Evolutionary conservation across 1,140 invertebrate genomes (phyloP), one percentile per base, ranked within the genome.

Genomic region (Tigriopus japonicus): DNA sequence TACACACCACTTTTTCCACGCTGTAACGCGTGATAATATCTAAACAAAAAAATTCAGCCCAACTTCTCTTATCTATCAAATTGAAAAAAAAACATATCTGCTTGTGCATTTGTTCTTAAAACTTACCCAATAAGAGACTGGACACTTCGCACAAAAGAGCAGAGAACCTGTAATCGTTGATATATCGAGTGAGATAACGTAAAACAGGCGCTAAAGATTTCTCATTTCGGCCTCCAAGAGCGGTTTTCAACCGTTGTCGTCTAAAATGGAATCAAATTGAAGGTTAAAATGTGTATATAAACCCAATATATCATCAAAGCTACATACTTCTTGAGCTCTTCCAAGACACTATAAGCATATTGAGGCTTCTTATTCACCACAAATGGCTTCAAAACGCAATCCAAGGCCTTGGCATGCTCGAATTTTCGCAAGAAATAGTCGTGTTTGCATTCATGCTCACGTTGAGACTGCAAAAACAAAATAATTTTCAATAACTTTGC

Each of bases 381-480:
- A 66, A 76, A 77, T 28, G 74, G 73, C 35, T 74, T 67, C 64
- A 94, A 69, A 40, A 84, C 87, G 59, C 71, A 68, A 67, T 86
- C 80, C 12, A 95, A 73, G 6, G 87, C 87, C 76, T 84, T 84
- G 0, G 79, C 78, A 70, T 86, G 87, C 65, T 86, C 76, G 72
- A 88, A 92, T 72, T 82, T 83, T 63, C 84, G 78, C 1, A 95
- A 70, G 67, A 77, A 80, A 19, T 71, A 70, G 67, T 95, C 88
- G 69, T 81, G 74, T 9, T 23, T 58, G 10, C 6, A 24, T 35
- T 62, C 41, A 12, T 59, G 13, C 35, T 24, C 28, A 35, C 28
- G 28, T 35, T 35, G 28, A 35, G 28, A 35, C 28, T 35, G 28
- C 9, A 5, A 9, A 9, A 9, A 35, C 3, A 35, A 9, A 35